These are phyloP conservation scores for Mythimna pallens DNA, from an alignment of 2,888 invertebrate species.

Conservation along the genomic window DNA sequence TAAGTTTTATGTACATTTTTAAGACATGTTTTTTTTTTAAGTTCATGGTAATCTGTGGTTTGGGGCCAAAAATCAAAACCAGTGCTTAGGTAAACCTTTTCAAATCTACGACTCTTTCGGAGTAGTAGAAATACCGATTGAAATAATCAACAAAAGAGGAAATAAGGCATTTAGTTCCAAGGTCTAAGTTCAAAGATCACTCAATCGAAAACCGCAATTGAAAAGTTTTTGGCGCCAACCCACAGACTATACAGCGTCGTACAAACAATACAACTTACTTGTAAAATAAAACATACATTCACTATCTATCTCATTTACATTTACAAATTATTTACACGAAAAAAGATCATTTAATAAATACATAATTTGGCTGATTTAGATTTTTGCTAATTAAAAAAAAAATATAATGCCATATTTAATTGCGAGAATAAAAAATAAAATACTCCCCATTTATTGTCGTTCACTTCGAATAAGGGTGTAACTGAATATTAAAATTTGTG, in stretches of 20 bases:
- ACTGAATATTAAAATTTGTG: slow-evolving; percentile 51
- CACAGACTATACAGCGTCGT: slow-evolving; percentile 61
- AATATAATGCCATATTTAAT: slow-evolving; percentile 64
- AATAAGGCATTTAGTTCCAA: slow-evolving; percentile 40
- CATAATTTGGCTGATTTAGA: slow-evolving; percentile 82
- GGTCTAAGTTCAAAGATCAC: slow-evolving; percentile 20
- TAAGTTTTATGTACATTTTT: slow-evolving; percentile 83
- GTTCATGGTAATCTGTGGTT: slow-evolving; percentile 61
- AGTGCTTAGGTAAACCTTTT: not conserved
- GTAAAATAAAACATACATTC: slow-evolving; percentile 79
- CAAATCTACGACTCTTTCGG: not conserved
- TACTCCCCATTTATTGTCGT: slow-evolving; percentile 80
- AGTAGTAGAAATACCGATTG: not conserved
- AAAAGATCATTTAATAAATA: slow-evolving; percentile 85
- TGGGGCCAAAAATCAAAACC: slow-evolving; percentile 62
- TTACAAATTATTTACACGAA: slow-evolving; percentile 86
- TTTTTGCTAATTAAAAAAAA: slow-evolving; percentile 63
- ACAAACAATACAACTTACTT: slow-evolving; percentile 66
- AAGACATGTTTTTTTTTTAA: slow-evolving; percentile 59
- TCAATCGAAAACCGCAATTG: slow-evolving; percentile 7
- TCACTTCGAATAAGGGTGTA: slow-evolving; percentile 71
- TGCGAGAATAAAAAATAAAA: slow-evolving; percentile 60
- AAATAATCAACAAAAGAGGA: slow-evolving; percentile 33
- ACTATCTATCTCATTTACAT: slow-evolving; percentile 86
- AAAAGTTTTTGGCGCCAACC: slow-evolving; percentile 59